phyloP scores from a whole-genome alignment of 2,888 invertebrate genomes.

The Noctuana brunneofusca region DNA sequence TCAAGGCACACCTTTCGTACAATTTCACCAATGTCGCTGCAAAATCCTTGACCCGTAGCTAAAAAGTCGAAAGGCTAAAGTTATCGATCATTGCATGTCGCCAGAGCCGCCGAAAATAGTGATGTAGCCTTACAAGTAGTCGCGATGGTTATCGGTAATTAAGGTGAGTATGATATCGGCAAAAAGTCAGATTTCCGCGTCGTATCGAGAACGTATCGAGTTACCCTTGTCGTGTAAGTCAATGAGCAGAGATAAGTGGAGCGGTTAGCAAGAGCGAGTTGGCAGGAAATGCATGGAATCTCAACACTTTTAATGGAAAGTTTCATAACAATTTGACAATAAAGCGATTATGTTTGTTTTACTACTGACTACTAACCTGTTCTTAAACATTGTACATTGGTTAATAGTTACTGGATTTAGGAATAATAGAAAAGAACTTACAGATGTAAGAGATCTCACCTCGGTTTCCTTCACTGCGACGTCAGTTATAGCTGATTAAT shows the following conservation, averaged over 20 bases:
- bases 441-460: too few species aligned
- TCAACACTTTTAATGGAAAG: background rate
- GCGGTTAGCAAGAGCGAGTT: background rate
- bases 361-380: too few species aligned
- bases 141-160: conserved; percentile 43
- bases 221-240: conserved; percentile 55
- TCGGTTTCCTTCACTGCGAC: too few species aligned
- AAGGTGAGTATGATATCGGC: conserved; percentile 53
- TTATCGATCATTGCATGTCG: conserved; percentile 23
- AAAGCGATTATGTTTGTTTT: too few species aligned
- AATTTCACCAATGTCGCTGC: conserved; percentile 16
- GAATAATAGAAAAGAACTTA: too few species aligned
- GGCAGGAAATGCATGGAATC: too few species aligned
- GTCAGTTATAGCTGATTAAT: too few species aligned
- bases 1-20: conserved; percentile 6
- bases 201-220: conserved; percentile 52
- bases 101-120: conserved; percentile 11
- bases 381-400: too few species aligned
- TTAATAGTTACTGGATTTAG: too few species aligned
- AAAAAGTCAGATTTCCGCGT: conserved; percentile 55
- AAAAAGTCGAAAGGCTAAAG: conserved; percentile 17
- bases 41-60: conserved; percentile 17
- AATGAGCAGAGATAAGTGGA: background rate
- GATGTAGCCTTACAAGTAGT: conserved; percentile 30
- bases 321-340: background rate